phyloP scores from a whole-genome alignment of 2,888 invertebrate genomes.

The Sympetrum striolatum region DNA sequence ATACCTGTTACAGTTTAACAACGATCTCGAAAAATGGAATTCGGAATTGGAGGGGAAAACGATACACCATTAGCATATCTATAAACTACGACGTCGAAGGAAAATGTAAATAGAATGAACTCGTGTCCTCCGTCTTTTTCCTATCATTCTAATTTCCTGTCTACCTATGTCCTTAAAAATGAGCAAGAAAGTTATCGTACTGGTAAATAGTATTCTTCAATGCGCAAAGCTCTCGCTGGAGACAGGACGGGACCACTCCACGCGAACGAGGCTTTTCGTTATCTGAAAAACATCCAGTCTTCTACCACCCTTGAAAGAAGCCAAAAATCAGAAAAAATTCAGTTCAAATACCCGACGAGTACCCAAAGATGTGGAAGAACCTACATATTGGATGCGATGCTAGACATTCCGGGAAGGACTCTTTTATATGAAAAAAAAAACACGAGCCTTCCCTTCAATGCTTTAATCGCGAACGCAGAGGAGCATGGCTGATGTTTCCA shows the following conservation, averaged over 20 bases:
- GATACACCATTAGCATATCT: not conserved
- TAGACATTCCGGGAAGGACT: too few species aligned
- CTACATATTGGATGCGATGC: too few species aligned
- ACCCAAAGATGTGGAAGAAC: not conserved
- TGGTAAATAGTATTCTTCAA: not conserved
- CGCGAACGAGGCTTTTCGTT: not conserved
- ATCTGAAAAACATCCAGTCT: not conserved
- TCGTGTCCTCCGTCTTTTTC: not conserved
- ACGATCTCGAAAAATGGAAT: not conserved
- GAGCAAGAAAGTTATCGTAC: not conserved
- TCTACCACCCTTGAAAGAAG: not conserved
- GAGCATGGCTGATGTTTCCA: not conserved
- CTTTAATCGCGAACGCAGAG: not conserved
- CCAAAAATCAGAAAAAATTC: not conserved
- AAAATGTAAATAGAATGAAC: not conserved
- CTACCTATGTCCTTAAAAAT: not conserved
- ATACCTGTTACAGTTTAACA: not conserved
- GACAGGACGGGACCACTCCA: not conserved
- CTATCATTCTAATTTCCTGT: not conserved
- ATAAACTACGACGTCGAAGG: not conserved
- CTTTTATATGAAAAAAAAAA: not conserved
- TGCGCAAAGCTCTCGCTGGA: not conserved
- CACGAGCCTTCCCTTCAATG: not conserved
- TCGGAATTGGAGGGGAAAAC: not conserved
- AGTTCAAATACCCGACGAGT: not conserved